Evolutionary conservation across 1,140 invertebrate genomes (phyloP).

Genomic region (Papilio xuthus): DNA sequence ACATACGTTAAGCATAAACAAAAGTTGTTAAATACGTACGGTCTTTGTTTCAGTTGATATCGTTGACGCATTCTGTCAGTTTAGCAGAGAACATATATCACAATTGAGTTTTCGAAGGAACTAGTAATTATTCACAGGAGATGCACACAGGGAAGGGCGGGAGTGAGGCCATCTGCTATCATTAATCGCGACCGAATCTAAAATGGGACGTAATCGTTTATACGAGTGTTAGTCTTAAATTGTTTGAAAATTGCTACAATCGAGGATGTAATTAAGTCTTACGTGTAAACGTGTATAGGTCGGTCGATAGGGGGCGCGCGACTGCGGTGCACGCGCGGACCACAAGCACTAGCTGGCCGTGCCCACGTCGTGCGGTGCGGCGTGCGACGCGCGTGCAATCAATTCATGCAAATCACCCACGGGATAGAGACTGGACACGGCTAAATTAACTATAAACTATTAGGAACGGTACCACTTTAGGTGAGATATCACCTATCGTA

Average conservation of each 20-base stretch:
- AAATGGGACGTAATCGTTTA: slow-evolving; percentile 46
- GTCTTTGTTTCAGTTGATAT: slow-evolving; percentile 77
- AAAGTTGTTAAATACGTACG: slow-evolving; percentile 64
- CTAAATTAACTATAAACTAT: slow-evolving; percentile 65
- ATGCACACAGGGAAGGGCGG: slow-evolving; percentile 50
- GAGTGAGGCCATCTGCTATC: slow-evolving; percentile 33
- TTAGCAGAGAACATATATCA: slow-evolving; percentile 29
- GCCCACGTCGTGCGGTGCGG: slow-evolving; percentile 55
- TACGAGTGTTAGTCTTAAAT: slow-evolving; percentile 56
- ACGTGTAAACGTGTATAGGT: slow-evolving; percentile 72
- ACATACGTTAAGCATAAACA: slow-evolving; percentile 3
- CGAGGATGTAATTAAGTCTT: slow-evolving; percentile 74
- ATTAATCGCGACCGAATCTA: slow-evolving; percentile 42
- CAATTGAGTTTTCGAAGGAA: not conserved
- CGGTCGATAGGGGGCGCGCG: slow-evolving; percentile 71
- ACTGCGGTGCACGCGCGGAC: slow-evolving; percentile 59
- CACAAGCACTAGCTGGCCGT: slow-evolving; percentile 52
- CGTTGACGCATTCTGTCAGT: slow-evolving; percentile 69
- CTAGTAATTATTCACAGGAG: slow-evolving; percentile 44
- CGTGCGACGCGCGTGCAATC: slow-evolving; percentile 63
- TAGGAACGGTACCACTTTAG: slow-evolving; percentile 43
- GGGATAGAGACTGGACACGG: slow-evolving; percentile 61
- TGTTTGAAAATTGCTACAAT: slow-evolving; percentile 54
- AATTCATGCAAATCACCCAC: slow-evolving; percentile 78
- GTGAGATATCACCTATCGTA: slow-evolving; percentile 1